These are phyloP conservation scores for Frieseomelitta varia DNA, from an alignment of 1,140 invertebrate genomes.

Conservation along the genomic window DNA sequence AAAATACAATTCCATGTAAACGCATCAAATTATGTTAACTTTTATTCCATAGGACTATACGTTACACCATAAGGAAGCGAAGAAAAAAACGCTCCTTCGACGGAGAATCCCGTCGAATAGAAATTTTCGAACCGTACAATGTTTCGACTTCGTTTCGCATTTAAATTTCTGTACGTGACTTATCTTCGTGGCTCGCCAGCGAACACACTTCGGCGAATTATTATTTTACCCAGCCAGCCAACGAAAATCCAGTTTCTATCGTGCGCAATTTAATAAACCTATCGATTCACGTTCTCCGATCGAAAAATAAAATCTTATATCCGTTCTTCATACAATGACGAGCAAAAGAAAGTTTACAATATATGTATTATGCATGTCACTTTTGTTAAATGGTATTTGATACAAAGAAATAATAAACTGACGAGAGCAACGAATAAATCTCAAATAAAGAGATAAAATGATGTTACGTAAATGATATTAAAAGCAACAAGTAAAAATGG, in stretches of 20 bases:
- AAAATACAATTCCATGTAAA: too few species aligned
- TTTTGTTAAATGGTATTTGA: background rate
- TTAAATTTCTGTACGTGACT: slow-evolving; percentile 16
- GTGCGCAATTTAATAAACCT: background rate
- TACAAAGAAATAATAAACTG: background rate
- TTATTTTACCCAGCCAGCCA: slow-evolving; percentile 2
- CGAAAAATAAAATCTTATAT: background rate
- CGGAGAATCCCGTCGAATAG: background rate
- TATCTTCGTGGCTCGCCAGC: slow-evolving; percentile 11
- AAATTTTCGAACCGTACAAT: background rate
- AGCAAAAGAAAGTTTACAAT: background rate
- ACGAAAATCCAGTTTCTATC: slow-evolving; percentile 5
- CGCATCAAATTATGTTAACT: background rate
- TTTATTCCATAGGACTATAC: background rate
- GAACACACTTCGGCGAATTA: slow-evolving; percentile 20
- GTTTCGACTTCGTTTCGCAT: slow-evolving; percentile 1
- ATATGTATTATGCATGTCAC: background rate
- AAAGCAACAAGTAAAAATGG: too few species aligned
- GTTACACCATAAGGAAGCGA: background rate
- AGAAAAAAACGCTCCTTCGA: too few species aligned
- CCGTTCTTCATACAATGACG: background rate
- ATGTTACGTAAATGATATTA: too few species aligned
- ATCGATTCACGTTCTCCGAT: slow-evolving; percentile 6
- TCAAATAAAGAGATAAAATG: too few species aligned
- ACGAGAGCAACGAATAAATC: too few species aligned